These are phyloP conservation scores for Sitophilus oryzae DNA, from an alignment of 1,140 invertebrate species.

Conservation along the genomic window DNA sequence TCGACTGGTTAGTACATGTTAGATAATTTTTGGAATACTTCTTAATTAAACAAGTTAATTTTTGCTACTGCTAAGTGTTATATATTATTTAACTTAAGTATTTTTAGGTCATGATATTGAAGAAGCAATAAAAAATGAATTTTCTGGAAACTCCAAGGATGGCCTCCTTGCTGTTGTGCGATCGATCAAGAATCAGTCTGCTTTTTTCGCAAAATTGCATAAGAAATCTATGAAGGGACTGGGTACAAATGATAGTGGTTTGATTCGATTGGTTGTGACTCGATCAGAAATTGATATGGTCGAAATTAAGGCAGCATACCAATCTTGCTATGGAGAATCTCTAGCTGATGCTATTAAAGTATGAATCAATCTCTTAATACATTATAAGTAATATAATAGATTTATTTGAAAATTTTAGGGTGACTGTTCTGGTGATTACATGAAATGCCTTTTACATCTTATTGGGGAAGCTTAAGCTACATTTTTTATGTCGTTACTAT, in stretches of 20 bases:
- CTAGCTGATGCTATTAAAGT: conserved; percentile 77
- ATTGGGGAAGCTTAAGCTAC: conserved; percentile 53
- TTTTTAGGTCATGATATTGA: conserved; percentile 57
- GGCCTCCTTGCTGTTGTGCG: conserved; percentile 66
- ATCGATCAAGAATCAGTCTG: conserved; percentile 74
- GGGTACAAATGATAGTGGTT: conserved; percentile 77
- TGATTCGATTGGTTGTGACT: conserved; percentile 82
- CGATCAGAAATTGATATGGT: conserved; percentile 84
- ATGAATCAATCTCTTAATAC: too few relatives aligned
- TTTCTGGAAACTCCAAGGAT: conserved; percentile 62
- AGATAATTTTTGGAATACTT: too few relatives aligned
- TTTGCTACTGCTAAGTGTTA: too few relatives aligned
- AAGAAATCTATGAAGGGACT: conserved; percentile 81
- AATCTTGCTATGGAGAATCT: conserved; percentile 70
- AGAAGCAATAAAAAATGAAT: conserved; percentile 62
- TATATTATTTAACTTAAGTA: too few relatives aligned
- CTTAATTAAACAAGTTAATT: too few relatives aligned
- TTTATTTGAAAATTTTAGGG: conserved; percentile 52
- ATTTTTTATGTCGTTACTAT: too few relatives aligned
- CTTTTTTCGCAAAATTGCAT: conserved; percentile 84
- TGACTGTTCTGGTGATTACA: conserved; percentile 77
- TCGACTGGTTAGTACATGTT: too few relatives aligned
- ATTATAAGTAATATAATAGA: too few relatives aligned
- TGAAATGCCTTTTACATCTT: conserved; percentile 64
- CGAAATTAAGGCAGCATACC: conserved; percentile 78